Conservation (phyloP, 2,113 vertebrate species). For the Ciconia maguari region DNA sequence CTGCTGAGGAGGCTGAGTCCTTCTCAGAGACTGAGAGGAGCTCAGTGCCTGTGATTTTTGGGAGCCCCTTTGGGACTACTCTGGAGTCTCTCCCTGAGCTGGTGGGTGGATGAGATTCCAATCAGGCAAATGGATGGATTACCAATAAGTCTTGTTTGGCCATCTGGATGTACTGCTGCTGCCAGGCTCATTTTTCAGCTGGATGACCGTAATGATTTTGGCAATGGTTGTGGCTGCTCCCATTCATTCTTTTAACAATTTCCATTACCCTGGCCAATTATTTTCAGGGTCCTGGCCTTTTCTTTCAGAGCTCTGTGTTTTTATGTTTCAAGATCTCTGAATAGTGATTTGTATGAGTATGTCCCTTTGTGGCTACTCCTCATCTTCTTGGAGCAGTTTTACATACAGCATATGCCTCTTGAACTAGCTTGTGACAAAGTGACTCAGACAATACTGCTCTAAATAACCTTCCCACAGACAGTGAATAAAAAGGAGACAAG, state of each 20-base stretch:
- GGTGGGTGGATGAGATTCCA: background rate
- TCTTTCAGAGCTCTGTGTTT: background rate
- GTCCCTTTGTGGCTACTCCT: background rate
- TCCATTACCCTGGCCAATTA: constrained; percentile 30
- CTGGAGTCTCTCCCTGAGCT: background rate
- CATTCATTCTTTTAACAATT: constrained; percentile 36
- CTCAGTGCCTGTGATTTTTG: background rate
- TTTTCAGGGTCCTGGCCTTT: constrained; percentile 14
- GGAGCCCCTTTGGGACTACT: background rate
- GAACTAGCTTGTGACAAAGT: constrained; percentile 32
- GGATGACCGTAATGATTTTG: constrained; percentile 19
- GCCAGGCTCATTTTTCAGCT: constrained; percentile 29
- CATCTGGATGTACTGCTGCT: background rate
- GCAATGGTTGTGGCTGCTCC: background rate
- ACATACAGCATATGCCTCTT: background rate
- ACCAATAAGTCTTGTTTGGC: background rate
- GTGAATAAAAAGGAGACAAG: background rate
- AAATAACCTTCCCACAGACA: background rate
- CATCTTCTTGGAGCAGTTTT: background rate
- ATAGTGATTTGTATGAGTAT: background rate
- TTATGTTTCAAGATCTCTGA: constrained; percentile 1
- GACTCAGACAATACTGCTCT: background rate
- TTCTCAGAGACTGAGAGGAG: background rate
- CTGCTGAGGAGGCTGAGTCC: background rate
- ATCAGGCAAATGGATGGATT: background rate